These are phyloP conservation scores for Anoncus sp. DNA, from an alignment of 2,888 invertebrate genomes.

Conservation along the genomic window DNA sequence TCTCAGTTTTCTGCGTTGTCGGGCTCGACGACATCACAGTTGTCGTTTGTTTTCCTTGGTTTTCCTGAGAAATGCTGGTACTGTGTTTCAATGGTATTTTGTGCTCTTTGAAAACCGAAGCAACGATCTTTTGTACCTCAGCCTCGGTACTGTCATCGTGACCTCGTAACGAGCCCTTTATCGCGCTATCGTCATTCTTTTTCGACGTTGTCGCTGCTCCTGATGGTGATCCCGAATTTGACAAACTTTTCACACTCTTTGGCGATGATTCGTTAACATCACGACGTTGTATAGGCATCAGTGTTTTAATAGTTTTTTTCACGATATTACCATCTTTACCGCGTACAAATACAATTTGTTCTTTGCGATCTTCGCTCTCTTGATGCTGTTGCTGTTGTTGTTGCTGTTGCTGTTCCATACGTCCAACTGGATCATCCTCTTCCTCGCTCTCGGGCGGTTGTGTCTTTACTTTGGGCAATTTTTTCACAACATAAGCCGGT, in stretches of 20 bases:
- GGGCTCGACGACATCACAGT: too few relatives aligned
- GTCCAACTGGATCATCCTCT: conserved; percentile 71
- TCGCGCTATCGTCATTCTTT: conserved; percentile 63
- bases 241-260: conserved; percentile 28
- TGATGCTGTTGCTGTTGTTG: conserved; percentile 24
- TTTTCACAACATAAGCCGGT: conserved; percentile 78
- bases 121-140: conserved; percentile 81
- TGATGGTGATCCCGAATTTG: too few relatives aligned
- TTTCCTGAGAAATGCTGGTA: conserved; percentile 70
- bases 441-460: conserved; percentile 73
- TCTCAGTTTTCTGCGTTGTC: conserved; percentile 58
- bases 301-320: conserved; percentile 81
- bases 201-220: conserved; percentile 61
- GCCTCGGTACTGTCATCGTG: conserved; percentile 79
- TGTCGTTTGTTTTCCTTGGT: conserved; percentile 15
- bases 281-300: conserved; percentile 79
- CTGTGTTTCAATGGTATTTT: conserved; percentile 80
- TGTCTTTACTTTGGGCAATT: conserved; percentile 73
- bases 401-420: conserved; percentile 33
- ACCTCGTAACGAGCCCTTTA: conserved; percentile 63
- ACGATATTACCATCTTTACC: conserved; percentile 80
- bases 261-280: conserved; percentile 49
- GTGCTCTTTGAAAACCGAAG: conserved; percentile 81
- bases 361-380: conserved; percentile 76
- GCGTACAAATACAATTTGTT: conserved; percentile 79